A percentile compares a stretch with the other conserved stretches of the same genome.
phyloP scores from a whole-genome alignment of 2,888 invertebrate species.

The Steinernema scapterisci region DNA sequence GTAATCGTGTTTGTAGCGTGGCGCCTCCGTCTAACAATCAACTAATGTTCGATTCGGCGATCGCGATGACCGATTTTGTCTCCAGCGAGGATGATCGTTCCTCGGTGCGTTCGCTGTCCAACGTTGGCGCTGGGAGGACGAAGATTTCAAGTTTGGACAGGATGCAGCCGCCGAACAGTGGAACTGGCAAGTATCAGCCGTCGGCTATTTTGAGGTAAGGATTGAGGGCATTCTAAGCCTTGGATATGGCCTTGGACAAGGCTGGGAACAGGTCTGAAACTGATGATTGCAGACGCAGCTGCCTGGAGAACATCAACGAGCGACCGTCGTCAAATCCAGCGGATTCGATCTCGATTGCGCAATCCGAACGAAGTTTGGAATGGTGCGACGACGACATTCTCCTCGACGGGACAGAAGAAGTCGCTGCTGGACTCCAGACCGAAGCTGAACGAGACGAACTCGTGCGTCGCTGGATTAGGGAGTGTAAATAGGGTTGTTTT shows the following conservation, averaged over 20 bases:
- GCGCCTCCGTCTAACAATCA: slow-evolving; percentile 27
- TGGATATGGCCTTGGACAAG: no score
- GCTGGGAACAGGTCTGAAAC: no score
- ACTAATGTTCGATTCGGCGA: slow-evolving; percentile 30
- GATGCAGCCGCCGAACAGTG: not conserved
- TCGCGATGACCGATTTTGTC: slow-evolving; percentile 31
- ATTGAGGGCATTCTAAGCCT: not conserved
- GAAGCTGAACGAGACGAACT: slow-evolving; percentile 22
- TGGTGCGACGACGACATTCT: slow-evolving; percentile 29
- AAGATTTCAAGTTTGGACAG: not conserved
- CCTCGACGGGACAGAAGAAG: not conserved
- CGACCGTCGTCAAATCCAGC: slow-evolving; percentile 25
- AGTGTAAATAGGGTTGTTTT: slow-evolving; percentile 2
- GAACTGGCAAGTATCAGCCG: slow-evolving; percentile 1
- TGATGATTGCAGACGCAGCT: slow-evolving; percentile 9
- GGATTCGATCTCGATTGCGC: slow-evolving; percentile 31
- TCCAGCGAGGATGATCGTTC: slow-evolving; percentile 25
- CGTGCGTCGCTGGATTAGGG: slow-evolving; percentile 22
- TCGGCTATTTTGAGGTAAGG: slow-evolving; percentile 4
- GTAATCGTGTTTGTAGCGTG: slow-evolving; percentile 26
- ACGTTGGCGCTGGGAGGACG: not conserved
- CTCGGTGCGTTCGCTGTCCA: not conserved
- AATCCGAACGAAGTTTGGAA: slow-evolving; percentile 24
- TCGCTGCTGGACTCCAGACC: not conserved
- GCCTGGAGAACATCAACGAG: slow-evolving; percentile 28